Conservation (phyloP, 2,113 vertebrate species). For the Vidua macroura region DNA sequence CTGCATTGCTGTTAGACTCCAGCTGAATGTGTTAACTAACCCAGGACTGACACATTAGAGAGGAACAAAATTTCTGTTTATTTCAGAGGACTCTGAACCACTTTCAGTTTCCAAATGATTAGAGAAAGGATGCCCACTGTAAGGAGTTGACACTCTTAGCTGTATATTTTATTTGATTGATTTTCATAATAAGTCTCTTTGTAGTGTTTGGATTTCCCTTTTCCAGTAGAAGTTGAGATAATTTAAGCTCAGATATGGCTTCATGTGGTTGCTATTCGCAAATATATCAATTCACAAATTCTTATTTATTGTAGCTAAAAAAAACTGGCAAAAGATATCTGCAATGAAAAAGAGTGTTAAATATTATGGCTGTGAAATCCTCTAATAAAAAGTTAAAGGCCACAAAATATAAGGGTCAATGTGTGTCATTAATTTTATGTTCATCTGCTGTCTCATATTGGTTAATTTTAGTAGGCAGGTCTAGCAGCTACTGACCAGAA, state of each 20-base stretch:
- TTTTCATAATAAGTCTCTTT: neutral
- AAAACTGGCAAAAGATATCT: neutral
- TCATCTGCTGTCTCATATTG: neutral
- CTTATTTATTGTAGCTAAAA: conserved; percentile 13
- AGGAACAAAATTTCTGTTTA: neutral
- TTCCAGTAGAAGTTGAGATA: neutral
- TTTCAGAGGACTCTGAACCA: neutral
- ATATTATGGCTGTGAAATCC: neutral
- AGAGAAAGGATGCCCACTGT: neutral
- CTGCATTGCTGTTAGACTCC: neutral
- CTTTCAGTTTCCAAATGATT: neutral
- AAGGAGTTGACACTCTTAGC: neutral
- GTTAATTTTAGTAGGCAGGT: neutral
- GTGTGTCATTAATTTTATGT: neutral
- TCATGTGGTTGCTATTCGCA: neutral
- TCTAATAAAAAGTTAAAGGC: conserved; percentile 10
- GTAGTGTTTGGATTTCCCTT: neutral
- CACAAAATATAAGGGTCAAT: neutral
- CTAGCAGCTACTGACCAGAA: neutral
- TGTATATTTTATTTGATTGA: neutral
- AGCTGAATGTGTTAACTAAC: neutral
- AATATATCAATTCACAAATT: neutral
- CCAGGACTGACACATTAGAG: neutral
- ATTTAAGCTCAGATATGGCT: neutral
- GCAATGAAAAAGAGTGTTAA: conserved; percentile 2